phyloP scores from a whole-genome alignment of 2,888 invertebrate species.

The Rotaria socialis region DNA sequence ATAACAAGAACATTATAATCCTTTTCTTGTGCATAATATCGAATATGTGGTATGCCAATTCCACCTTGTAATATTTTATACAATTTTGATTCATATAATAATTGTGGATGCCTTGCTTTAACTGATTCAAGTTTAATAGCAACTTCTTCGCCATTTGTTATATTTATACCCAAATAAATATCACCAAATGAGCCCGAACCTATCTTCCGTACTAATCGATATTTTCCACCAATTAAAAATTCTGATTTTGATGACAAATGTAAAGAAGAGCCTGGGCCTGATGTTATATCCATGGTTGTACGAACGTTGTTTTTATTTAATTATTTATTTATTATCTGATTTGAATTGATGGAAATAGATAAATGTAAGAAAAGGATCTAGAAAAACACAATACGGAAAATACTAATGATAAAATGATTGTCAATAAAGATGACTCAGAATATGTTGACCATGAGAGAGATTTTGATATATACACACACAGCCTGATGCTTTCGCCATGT shows the following conservation, averaged over 20 bases:
- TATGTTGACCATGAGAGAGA: background rate
- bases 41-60: constrained; percentile 60
- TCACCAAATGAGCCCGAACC: constrained; percentile 61
- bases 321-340: background rate
- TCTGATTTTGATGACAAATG: constrained; percentile 43
- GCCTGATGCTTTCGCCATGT: background rate
- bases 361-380: constrained; percentile 7
- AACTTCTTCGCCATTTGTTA: constrained; percentile 61
- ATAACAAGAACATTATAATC: constrained; percentile 98
- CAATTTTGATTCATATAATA: constrained; percentile 63
- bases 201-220: constrained; percentile 60
- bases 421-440: background rate
- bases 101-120: constrained; percentile 63
- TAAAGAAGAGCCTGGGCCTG: constrained; percentile 33
- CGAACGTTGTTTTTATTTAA: background rate
- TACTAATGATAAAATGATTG: background rate
- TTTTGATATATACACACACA: background rate
- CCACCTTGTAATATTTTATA: constrained; percentile 63
- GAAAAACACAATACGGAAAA: background rate
- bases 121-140: constrained; percentile 63
- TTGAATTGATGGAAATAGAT: background rate
- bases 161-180: constrained; percentile 61
- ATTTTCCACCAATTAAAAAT: constrained; percentile 50
- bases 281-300: background rate
- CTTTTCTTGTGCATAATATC: constrained; percentile 85